phyloP scores from a whole-genome alignment of 64 coral and sea anemone genomes.

The Orbicella faveolata region DNA sequence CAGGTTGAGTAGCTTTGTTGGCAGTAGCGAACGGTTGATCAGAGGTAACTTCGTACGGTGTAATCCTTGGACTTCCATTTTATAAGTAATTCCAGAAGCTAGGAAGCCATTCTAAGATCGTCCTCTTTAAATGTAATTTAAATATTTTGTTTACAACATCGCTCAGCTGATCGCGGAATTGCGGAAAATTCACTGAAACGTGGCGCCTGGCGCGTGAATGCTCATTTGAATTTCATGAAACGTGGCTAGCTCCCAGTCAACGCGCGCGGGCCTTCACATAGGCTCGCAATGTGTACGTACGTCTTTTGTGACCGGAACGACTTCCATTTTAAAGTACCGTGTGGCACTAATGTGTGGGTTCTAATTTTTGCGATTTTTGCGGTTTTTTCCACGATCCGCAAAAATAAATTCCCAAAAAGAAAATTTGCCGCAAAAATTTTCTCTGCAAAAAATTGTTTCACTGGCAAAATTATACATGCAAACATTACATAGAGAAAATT shows the following conservation, averaged over 20 bases:
- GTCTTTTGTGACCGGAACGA: background rate
- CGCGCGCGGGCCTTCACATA: background rate
- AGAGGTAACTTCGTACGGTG: conserved; percentile 22
- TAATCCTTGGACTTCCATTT: conserved; percentile 51
- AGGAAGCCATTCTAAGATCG: background rate
- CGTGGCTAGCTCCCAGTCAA: conserved; percentile 6
- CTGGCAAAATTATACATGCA: too few species aligned
- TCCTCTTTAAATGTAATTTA: too few species aligned
- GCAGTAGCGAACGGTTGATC: conserved; percentile 66
- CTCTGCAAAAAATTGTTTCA: too few species aligned
- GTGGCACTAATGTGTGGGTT: too few species aligned
- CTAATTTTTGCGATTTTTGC: too few species aligned
- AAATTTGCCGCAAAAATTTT: too few species aligned
- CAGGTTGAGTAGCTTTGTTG: conserved; percentile 79
- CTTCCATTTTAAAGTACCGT: background rate
- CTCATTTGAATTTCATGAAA: conserved; percentile 40
- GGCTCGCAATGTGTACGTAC: background rate
- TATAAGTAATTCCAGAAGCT: background rate
- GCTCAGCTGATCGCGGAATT: background rate
- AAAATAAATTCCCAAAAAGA: too few species aligned
- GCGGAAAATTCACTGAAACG: background rate
- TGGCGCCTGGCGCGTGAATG: background rate
- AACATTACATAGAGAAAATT: too few species aligned
- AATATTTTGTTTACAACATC: background rate
- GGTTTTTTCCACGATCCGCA: too few species aligned